These are phyloP conservation scores for Euplexia lucipara DNA, from an alignment of 2,888 invertebrate species.

Conservation along the genomic window DNA sequence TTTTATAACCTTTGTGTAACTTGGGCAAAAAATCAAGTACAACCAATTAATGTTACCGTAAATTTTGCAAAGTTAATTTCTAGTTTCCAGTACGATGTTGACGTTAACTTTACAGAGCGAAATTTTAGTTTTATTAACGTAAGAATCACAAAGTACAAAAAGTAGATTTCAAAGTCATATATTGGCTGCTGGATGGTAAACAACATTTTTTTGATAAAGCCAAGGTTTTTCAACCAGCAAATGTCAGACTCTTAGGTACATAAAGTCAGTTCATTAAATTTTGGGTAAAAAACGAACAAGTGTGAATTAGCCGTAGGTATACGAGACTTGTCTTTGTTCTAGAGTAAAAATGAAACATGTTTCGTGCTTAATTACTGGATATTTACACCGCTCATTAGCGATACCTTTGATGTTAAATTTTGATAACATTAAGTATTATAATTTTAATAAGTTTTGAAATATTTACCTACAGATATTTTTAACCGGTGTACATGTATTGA, in stretches of 20 bases:
- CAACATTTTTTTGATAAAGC: slow-evolving; percentile 20
- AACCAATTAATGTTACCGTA: slow-evolving; percentile 55
- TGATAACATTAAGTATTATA: neutral
- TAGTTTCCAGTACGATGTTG: slow-evolving; percentile 31
- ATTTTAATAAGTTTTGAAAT: slow-evolving; percentile 2
- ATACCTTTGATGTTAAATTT: slow-evolving; percentile 23
- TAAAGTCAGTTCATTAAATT: neutral
- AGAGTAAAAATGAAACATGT: neutral
- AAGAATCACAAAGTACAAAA: slow-evolving; percentile 5
- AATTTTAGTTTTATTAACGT: slow-evolving; percentile 22
- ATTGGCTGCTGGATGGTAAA: slow-evolving; percentile 27
- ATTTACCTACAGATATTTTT: neutral
- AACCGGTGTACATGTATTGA: too few species aligned
- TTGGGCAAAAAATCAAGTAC: slow-evolving; percentile 40
- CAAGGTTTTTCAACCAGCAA: neutral
- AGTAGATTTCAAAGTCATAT: slow-evolving; percentile 17
- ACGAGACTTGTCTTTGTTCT: slow-evolving; percentile 12
- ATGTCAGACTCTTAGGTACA: neutral
- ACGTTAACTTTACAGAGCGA: slow-evolving; percentile 12
- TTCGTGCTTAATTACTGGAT: slow-evolving; percentile 15
- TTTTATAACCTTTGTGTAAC: slow-evolving; percentile 54
- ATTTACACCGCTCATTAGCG: slow-evolving; percentile 12
- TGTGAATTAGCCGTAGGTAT: slow-evolving; percentile 7
- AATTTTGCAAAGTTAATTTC: slow-evolving; percentile 43
- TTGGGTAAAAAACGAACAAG: slow-evolving; percentile 10